phyloP scores from a whole-genome alignment of 2,888 invertebrate genomes.

The Megastigmus dorsalis region DNA sequence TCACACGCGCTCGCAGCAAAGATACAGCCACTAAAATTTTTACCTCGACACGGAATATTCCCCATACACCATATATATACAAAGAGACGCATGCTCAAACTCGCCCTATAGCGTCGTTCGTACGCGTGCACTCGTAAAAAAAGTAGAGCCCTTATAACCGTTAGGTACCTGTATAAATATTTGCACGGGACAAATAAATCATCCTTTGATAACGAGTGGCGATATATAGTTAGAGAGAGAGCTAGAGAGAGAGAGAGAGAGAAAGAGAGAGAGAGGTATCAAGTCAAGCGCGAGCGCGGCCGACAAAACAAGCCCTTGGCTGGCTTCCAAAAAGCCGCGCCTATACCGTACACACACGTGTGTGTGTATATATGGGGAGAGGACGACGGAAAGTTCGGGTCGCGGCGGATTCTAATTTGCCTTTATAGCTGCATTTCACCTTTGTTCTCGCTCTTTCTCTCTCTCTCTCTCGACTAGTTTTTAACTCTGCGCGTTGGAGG shows the following conservation, averaged over 20 bases:
- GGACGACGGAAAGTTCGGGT: conserved; percentile 20
- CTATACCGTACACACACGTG: not conserved
- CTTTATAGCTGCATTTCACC: conserved; percentile 45
- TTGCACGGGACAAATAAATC: conserved; percentile 65
- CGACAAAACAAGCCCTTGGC: conserved; percentile 48
- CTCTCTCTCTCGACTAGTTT: not conserved
- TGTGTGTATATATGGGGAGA: not conserved
- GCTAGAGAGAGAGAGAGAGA: not conserved
- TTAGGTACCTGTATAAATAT: conserved; percentile 59
- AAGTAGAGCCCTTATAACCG: conserved; percentile 2
- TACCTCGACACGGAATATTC: no score
- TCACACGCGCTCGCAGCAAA: no score
- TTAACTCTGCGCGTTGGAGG: no score
- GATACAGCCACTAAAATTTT: no score
- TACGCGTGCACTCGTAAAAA: conserved; percentile 28
- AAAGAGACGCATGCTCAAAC: not conserved
- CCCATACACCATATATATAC: not conserved
- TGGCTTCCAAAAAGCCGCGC: conserved; percentile 42
- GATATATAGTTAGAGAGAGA: not conserved
- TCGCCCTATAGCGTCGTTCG: not conserved
- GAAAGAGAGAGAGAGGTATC: not conserved
- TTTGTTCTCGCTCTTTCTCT: no score
- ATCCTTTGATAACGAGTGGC: conserved; percentile 58
- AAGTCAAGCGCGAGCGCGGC: no score
- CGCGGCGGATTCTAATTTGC: conserved; percentile 40